Evolutionary conservation across 2,888 invertebrate species (phyloP).

Genomic region (Ichneumoninae sp.): DNA sequence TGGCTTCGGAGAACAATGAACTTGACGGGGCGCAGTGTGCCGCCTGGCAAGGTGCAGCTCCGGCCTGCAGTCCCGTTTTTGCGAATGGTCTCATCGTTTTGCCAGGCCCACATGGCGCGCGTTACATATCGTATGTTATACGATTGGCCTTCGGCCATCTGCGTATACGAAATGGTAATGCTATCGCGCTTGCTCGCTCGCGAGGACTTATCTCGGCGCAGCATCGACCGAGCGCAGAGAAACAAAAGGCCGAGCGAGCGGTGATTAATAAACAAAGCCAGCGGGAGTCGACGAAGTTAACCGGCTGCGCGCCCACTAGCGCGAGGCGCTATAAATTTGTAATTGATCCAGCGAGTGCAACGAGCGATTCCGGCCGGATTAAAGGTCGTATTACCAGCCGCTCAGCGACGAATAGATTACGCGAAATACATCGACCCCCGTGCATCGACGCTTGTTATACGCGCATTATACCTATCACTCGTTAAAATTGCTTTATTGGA

Average conservation of each 20-base stretch:
- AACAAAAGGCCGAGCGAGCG: constrained; percentile 63
- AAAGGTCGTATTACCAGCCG: constrained; percentile 63
- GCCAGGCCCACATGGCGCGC: constrained; percentile 61
- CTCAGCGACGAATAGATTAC: constrained; percentile 59
- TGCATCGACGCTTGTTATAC: constrained; percentile 41
- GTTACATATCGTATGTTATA: constrained; percentile 32
- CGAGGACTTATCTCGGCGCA: constrained; percentile 63
- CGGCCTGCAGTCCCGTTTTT: constrained; percentile 58
- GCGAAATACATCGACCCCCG: constrained; percentile 30
- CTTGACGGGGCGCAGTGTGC: constrained; percentile 49
- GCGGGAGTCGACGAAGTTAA: constrained; percentile 63
- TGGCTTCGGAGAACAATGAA: constrained; percentile 67
- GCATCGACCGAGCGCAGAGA: constrained; percentile 52
- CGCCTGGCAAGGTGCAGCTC: constrained; percentile 71
- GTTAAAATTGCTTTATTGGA: constrained; percentile 51
- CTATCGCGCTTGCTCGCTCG: constrained; percentile 62
- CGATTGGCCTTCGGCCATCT: constrained; percentile 71
- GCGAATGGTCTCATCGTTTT: constrained; percentile 66
- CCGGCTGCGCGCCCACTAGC: constrained; percentile 49
- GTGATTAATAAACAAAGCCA: constrained; percentile 66
- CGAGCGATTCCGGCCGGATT: constrained; percentile 62
- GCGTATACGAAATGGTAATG: constrained; percentile 74
- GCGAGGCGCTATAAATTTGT: constrained; percentile 66
- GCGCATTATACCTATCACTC: constrained; percentile 48
- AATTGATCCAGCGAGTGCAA: constrained; percentile 66